phyloP scores from a whole-genome alignment of 30 jellyfish, hydroid and myxozoan species.

The Clytia hemisphaerica region DNA sequence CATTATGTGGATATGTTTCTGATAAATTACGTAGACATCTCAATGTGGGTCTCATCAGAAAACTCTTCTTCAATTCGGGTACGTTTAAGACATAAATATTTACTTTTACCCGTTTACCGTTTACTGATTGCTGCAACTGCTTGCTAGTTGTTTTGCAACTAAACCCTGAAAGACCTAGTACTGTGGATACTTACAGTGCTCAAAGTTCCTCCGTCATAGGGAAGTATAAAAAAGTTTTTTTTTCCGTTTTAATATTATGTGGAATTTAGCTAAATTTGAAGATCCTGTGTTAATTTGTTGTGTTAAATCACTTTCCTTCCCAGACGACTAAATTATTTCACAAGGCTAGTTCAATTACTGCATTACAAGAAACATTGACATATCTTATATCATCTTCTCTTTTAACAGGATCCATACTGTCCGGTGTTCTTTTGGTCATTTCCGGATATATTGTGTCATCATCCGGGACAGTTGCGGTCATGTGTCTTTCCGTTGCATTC shows the following conservation, averaged over 20 bases:
- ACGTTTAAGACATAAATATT: too few species aligned
- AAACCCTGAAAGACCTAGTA: too few species aligned
- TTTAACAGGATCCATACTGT: constrained; percentile 62
- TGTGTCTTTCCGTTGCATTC: constrained; percentile 86
- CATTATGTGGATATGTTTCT: constrained; percentile 70
- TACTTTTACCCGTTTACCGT: too few species aligned
- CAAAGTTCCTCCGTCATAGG: too few species aligned
- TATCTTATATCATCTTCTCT: too few species aligned
- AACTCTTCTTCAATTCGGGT: constrained; percentile 68
- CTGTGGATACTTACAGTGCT: too few species aligned
- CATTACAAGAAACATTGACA: not conserved
- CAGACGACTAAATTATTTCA: not conserved
- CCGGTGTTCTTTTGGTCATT: constrained; percentile 51
- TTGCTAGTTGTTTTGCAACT: not conserved
- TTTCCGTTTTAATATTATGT: not conserved
- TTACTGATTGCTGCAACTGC: too few species aligned
- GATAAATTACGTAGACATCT: constrained; percentile 53
- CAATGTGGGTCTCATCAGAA: constrained; percentile 60
- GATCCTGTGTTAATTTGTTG: not conserved
- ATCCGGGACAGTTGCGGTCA: constrained; percentile 49
- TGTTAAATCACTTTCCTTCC: too few species aligned
- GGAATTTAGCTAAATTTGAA: not conserved
- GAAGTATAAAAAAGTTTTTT: not conserved
- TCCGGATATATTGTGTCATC: constrained; percentile 71
- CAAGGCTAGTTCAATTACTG: not conserved